These are phyloP conservation scores for Cataglyphis altisquamis DNA, from an alignment of 2,888 invertebrate genomes.

Conservation along the genomic window DNA sequence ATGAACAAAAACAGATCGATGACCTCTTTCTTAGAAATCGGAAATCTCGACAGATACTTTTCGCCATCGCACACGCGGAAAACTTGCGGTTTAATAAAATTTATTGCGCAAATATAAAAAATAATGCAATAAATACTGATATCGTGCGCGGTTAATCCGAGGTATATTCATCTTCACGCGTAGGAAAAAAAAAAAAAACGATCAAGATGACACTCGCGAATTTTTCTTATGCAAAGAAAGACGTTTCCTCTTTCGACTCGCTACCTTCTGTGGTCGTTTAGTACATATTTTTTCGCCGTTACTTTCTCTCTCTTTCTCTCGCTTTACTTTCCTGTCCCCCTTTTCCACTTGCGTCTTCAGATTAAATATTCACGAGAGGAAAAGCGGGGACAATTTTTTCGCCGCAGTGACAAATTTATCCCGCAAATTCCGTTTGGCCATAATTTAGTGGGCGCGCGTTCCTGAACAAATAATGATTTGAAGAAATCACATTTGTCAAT, in stretches of 20 bases:
- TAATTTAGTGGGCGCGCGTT: background rate
- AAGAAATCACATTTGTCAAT: background rate
- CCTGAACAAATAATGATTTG: conserved; percentile 11
- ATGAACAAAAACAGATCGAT: background rate
- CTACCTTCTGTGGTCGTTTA: conserved; percentile 26
- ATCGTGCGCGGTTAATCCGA: conserved; percentile 2
- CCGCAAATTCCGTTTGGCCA: conserved; percentile 20
- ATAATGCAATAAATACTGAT: background rate
- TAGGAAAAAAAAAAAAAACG: conserved; percentile 2
- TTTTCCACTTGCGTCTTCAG: conserved; percentile 35
- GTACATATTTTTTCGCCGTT: conserved; percentile 17
- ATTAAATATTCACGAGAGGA: conserved; percentile 56
- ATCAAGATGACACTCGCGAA: conserved; percentile 5
- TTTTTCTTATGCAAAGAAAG: conserved; percentile 44
- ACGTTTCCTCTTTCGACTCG: conserved; percentile 17
- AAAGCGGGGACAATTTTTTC: conserved; percentile 29
- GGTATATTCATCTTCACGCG: background rate
- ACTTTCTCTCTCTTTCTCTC: background rate
- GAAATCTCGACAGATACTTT: background rate
- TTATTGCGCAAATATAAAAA: conserved; percentile 4
- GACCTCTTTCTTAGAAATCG: background rate
- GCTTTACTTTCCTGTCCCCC: background rate
- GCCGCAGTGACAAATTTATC: conserved; percentile 10
- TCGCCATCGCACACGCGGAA: background rate
- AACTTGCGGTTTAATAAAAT: conserved; percentile 17